phyloP scores from a whole-genome alignment of 2,113 vertebrate genomes.

The Alethe castanea region DNA sequence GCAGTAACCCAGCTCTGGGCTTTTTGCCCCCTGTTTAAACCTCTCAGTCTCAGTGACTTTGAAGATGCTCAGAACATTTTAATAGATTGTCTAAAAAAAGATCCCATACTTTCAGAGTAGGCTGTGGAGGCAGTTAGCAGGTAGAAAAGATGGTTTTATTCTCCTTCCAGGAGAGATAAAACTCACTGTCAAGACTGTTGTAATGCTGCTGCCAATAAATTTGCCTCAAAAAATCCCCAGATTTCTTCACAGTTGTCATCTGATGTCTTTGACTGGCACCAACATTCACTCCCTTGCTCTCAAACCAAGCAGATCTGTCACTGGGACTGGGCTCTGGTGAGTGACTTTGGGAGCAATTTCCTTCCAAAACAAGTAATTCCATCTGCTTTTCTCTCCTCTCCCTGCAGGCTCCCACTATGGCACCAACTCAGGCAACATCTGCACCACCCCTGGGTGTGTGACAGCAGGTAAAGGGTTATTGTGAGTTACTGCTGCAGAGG shows the following conservation, averaged over 20 bases:
- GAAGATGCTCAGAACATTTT: not conserved
- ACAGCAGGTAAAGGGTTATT: slow-evolving; percentile 79
- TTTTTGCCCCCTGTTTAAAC: not conserved
- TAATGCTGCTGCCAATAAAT: not conserved
- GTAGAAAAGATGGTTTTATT: not conserved
- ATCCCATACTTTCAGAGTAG: not conserved
- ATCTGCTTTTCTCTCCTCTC: not conserved
- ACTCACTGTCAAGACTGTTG: not conserved
- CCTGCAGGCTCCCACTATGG: slow-evolving; percentile 68
- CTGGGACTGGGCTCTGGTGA: not conserved
- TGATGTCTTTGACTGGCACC: not conserved
- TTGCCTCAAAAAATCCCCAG: not conserved
- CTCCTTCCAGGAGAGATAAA: not conserved
- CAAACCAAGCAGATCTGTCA: not conserved
- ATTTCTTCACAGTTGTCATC: not conserved
- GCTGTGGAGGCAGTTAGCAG: not conserved
- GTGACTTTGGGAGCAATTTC: not conserved
- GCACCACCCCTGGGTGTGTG: slow-evolving; percentile 86
- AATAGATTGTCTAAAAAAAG: not conserved
- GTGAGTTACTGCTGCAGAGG: not conserved
- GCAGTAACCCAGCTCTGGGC: not conserved
- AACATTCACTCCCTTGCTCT: not conserved
- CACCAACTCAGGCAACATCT: slow-evolving; percentile 62
- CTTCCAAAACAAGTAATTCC: not conserved
- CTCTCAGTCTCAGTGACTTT: not conserved